Percentiles rank a stretch among this genome's conserved stretches.
phyloP scores from a whole-genome alignment of 2,113 vertebrate genomes.

The Corythaeola cristata region DNA sequence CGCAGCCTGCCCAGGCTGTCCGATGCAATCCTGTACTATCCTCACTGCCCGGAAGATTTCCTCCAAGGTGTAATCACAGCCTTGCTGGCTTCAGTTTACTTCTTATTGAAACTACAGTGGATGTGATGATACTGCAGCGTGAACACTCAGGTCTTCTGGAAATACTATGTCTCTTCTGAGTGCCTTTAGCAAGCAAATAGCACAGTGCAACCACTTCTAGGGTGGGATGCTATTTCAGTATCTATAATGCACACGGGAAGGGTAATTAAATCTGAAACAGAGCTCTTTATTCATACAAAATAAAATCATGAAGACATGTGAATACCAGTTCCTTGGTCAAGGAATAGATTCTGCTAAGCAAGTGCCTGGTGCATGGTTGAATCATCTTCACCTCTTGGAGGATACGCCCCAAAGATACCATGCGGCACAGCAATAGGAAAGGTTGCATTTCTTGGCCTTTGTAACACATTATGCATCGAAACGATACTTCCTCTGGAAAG shows the following conservation, averaged over 20 bases:
- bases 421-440: neutral
- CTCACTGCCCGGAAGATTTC: neutral
- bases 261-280: neutral
- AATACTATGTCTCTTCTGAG: neutral
- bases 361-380: neutral
- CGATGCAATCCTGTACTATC: neutral
- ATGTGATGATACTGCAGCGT: neutral
- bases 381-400: neutral
- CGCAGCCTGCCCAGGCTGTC: neutral
- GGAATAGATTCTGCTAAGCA: neutral
- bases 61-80: neutral
- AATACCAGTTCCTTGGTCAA: neutral
- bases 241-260: neutral
- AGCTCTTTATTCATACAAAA: neutral
- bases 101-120: neutral
- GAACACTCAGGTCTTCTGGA: neutral
- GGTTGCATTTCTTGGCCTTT: neutral
- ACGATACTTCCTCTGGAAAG: constrained; percentile 18
- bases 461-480: neutral
- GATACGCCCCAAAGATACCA: neutral
- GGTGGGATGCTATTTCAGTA: neutral
- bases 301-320: neutral
- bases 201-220: neutral
- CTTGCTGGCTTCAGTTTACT: neutral
- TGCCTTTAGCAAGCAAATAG: neutral